phyloP scores from a whole-genome alignment of 2,797 vertebrate genomes.

The Craterocephalus amniculus region DNA sequence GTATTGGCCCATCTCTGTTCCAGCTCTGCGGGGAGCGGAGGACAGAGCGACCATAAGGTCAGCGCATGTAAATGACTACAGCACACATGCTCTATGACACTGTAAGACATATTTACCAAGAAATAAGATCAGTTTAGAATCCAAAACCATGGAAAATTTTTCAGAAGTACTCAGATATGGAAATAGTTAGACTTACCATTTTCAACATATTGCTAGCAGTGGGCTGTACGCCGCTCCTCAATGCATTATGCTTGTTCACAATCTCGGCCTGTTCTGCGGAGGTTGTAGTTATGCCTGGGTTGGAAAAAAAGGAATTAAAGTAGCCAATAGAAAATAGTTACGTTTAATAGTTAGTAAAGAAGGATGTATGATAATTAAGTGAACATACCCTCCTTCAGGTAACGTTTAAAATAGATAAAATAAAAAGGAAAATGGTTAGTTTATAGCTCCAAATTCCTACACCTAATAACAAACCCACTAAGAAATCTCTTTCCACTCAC shows the following conservation, averaged over 20 bases:
- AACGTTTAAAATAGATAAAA: slow-evolving; percentile 15
- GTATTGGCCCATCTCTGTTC: slow-evolving; percentile 65
- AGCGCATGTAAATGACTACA: not conserved
- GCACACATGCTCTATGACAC: not conserved
- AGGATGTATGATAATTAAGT: not conserved
- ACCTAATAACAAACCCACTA: not conserved
- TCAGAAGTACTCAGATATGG: not conserved
- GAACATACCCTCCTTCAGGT: slow-evolving; percentile 37
- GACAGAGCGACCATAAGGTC: slow-evolving; percentile 7
- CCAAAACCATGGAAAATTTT: not conserved
- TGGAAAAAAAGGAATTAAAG: not conserved
- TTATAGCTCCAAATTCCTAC: not conserved
- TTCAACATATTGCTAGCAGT: slow-evolving; percentile 63
- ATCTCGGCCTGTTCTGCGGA: slow-evolving; percentile 48
- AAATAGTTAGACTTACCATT: slow-evolving; percentile 69
- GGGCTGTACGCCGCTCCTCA: slow-evolving; percentile 52
- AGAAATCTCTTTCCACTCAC: not conserved
- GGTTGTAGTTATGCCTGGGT: not conserved
- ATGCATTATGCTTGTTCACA: slow-evolving; percentile 60
- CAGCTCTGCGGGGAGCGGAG: slow-evolving; percentile 57
- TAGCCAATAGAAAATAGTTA: too few relatives aligned
- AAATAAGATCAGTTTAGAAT: not conserved
- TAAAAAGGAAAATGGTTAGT: slow-evolving; percentile 7
- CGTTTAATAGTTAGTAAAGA: not conserved
- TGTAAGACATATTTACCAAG: too few relatives aligned